Conservation (phyloP, 2,888 invertebrate genomes). For the Lypha dubia region DNA sequence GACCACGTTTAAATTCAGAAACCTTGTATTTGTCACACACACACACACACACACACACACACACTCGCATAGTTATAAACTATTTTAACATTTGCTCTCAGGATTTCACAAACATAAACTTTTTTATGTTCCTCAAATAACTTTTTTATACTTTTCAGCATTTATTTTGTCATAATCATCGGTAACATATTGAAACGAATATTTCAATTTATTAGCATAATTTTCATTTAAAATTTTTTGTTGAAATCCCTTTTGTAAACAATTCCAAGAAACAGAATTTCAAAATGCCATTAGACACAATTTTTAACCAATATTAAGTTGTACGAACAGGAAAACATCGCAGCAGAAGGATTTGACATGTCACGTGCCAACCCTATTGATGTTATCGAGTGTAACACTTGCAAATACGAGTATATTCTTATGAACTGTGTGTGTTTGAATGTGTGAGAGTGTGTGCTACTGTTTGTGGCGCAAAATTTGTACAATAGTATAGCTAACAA, state of each 20-base stretch:
- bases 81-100: not conserved
- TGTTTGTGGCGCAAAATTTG: not conserved
- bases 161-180: constrained; percentile 21
- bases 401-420: not conserved
- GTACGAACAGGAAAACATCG: constrained; percentile 14
- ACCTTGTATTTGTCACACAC: no score
- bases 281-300: constrained; percentile 49
- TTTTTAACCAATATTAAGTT: constrained; percentile 61
- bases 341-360: constrained; percentile 57
- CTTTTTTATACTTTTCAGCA: not conserved
- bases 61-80: no score
- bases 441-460: no score
- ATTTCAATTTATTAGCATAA: constrained; percentile 24
- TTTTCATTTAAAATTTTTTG: not conserved
- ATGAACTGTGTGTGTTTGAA: no score
- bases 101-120: not conserved
- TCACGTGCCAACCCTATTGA: constrained; percentile 58
- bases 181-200: constrained; percentile 29
- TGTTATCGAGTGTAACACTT: constrained; percentile 30
- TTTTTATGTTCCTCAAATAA: not conserved
- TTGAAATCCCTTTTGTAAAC: constrained; percentile 5
- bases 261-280: constrained; percentile 25
- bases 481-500: constrained; percentile 3
- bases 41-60: no score
- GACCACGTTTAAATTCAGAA: no score